A percentile compares a stretch with the other conserved stretches of the same genome.
These are phyloP conservation scores for Agrochola lychnidis DNA, from an alignment of 2,888 invertebrate genomes.

Conservation along the genomic window DNA sequence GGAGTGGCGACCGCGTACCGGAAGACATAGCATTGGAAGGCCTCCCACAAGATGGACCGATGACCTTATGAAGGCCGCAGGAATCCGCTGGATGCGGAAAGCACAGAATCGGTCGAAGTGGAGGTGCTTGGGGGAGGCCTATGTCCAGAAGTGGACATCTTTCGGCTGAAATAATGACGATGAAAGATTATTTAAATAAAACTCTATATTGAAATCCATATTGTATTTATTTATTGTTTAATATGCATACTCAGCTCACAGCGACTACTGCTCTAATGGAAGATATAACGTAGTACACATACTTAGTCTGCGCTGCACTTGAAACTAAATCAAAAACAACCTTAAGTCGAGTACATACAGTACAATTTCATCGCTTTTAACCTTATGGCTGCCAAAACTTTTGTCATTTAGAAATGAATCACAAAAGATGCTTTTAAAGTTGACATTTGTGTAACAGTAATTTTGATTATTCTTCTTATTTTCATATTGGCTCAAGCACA, in stretches of 20 bases:
- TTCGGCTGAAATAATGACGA: no score
- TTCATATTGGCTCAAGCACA: neutral
- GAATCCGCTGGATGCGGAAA: no score
- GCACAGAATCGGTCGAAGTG: no score
- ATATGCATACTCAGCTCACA: conserved; percentile 88
- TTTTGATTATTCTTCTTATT: neutral
- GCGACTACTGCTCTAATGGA: conserved; percentile 88
- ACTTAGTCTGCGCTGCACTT: conserved; percentile 79
- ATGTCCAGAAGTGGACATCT: no score
- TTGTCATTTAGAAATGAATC: neutral
- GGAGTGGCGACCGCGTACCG: no score
- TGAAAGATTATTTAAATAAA: conserved; percentile 49
- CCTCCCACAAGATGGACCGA: no score
- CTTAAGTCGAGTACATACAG: neutral
- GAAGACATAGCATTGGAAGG: no score
- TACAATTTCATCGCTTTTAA: neutral
- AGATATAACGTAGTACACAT: conserved; percentile 84
- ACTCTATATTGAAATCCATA: conserved; percentile 66
- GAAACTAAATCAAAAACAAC: conserved; percentile 32
- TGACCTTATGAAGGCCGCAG: no score
- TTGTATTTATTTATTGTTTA: conserved; percentile 83
- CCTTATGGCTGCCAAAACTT: neutral
- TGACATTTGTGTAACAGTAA: neutral
- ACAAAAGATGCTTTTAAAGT: neutral
- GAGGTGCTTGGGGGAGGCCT: no score